Percentiles rank a stretch among this genome's conserved stretches.
Evolutionary conservation across 2,888 invertebrate species (phyloP).

Genomic region (Abrostola tripartita): DNA sequence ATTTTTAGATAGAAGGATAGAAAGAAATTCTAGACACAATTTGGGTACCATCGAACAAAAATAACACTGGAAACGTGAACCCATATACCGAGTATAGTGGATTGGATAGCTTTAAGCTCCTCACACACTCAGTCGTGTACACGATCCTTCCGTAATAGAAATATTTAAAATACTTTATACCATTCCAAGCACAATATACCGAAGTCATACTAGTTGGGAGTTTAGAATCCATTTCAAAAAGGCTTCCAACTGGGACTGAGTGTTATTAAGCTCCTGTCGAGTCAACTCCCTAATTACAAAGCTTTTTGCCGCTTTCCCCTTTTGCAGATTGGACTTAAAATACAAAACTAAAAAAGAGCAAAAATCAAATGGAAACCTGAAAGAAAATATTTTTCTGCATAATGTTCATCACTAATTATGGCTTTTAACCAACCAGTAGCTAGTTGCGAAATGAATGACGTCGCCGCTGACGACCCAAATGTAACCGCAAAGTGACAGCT

Average conservation of each 20-base stretch:
- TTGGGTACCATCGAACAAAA: slow-evolving; percentile 30
- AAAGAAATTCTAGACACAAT: slow-evolving; percentile 29
- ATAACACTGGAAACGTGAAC: slow-evolving; percentile 20
- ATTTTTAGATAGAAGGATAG: slow-evolving; percentile 9
- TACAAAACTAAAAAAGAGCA: slow-evolving; percentile 51
- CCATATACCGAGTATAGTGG: slow-evolving; percentile 16
- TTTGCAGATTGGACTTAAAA: slow-evolving; percentile 64
- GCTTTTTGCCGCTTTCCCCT: slow-evolving; percentile 62
- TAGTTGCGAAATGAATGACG: slow-evolving; percentile 42
- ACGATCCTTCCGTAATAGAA: slow-evolving; percentile 30
- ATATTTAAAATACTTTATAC: slow-evolving; percentile 47
- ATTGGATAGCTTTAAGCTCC: slow-evolving; percentile 30
- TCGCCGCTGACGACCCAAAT: slow-evolving; percentile 37
- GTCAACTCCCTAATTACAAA: slow-evolving; percentile 68
- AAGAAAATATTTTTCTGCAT: slow-evolving; percentile 48
- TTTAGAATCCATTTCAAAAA: slow-evolving; percentile 57
- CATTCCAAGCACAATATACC: slow-evolving; percentile 38
- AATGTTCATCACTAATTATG: slow-evolving; percentile 44
- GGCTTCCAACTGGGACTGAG: slow-evolving; percentile 60
- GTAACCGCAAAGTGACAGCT: slow-evolving; percentile 32
- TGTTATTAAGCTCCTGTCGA: slow-evolving; percentile 68
- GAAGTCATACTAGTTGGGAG: slow-evolving; percentile 41
- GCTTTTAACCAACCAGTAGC: slow-evolving; percentile 38
- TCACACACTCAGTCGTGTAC: slow-evolving; percentile 20
- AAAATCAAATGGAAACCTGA: slow-evolving; percentile 51